phyloP scores from a whole-genome alignment of 2,888 invertebrate species.

The Catocala fraxini region DNA sequence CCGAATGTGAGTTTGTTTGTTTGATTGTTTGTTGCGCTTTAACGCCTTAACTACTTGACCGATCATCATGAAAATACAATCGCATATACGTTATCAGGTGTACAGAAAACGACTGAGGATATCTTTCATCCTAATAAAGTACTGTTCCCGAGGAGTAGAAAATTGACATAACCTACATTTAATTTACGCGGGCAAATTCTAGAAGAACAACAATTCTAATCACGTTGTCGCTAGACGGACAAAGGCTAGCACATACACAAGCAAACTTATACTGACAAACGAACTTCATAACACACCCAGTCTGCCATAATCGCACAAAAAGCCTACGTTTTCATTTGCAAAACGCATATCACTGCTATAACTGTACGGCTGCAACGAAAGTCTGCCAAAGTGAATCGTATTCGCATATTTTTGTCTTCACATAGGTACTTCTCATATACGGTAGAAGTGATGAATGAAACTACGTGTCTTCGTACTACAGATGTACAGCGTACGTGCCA shows the following conservation, averaged over 20 bases:
- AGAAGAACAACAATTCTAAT: too few relatives aligned
- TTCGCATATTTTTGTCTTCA: slow-evolving; percentile 35
- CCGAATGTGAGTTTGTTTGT: too few relatives aligned
- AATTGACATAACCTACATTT: too few relatives aligned
- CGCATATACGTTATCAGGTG: too few relatives aligned
- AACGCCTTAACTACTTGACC: too few relatives aligned
- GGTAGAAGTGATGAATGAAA: slow-evolving; percentile 41
- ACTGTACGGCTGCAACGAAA: slow-evolving; percentile 14
- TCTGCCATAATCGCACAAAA: neutral
- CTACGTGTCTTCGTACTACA: slow-evolving; percentile 12
- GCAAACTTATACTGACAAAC: neutral
- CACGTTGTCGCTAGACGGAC: too few relatives aligned
- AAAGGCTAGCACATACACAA: neutral
- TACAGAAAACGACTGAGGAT: too few relatives aligned
- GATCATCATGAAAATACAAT: too few relatives aligned
- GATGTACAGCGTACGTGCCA: slow-evolving; percentile 5
- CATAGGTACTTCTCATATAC: slow-evolving; percentile 38
- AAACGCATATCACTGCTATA: slow-evolving; percentile 17
- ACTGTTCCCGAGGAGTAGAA: too few relatives aligned
- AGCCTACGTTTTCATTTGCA: slow-evolving; percentile 16
- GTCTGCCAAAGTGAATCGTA: slow-evolving; percentile 29
- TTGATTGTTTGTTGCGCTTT: too few relatives aligned
- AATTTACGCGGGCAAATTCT: too few relatives aligned
- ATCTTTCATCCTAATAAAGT: too few relatives aligned
- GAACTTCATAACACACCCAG: neutral